Evolutionary conservation across 2,888 invertebrate genomes (phyloP).

Genomic region (Neoaliturus tenellus): DNA sequence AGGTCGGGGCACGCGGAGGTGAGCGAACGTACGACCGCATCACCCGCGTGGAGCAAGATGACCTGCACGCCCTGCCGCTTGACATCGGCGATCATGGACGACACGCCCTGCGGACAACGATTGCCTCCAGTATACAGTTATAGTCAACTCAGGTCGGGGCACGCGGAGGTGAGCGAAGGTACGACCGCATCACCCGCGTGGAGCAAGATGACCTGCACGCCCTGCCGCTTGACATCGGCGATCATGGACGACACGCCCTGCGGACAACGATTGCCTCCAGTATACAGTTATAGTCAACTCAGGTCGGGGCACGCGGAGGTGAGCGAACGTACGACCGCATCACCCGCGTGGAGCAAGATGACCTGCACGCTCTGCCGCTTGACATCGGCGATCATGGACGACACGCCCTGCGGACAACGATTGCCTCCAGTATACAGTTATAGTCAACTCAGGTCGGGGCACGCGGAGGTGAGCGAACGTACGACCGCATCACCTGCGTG

Average conservation of each 20-base stretch:
- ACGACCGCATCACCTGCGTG: conserved; percentile 17
- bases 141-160: conserved; percentile 17
- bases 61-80: conserved; percentile 21
- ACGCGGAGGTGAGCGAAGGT: not conserved
- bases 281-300: too few species aligned
- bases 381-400: conserved; percentile 28
- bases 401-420: conserved; percentile 20
- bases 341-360: conserved; percentile 10
- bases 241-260: conserved; percentile 29
- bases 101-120: conserved; percentile 20
- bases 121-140: too few species aligned
- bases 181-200: conserved; percentile 17
- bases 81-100: conserved; percentile 28
- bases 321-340: conserved; percentile 22
- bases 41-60: conserved; percentile 10
- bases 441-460: conserved; percentile 17
- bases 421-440: too few species aligned
- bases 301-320: not conserved
- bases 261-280: too few species aligned
- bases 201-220: conserved; percentile 18
- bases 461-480: not conserved
- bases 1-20: not conserved
- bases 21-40: conserved; percentile 22
- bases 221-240: conserved; percentile 24
- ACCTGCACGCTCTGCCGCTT: conserved; percentile 18